Conservation (phyloP, 2,888 invertebrate species). For the Miltochrista miniata region DNA sequence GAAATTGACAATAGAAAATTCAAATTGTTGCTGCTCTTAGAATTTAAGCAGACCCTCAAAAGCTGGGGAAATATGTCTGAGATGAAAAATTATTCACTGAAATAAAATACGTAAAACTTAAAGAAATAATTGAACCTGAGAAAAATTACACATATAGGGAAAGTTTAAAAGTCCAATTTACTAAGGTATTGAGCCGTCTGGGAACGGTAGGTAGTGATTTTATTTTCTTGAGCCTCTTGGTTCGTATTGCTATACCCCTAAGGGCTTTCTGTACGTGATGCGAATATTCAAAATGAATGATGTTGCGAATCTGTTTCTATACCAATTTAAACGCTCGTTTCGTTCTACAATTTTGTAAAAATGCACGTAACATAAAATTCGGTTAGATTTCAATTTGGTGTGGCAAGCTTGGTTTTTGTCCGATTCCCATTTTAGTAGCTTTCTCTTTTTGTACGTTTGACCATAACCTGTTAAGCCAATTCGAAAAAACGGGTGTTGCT, state of each 20-base stretch:
- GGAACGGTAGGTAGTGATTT: slow-evolving; percentile 74
- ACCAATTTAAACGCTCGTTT: slow-evolving; percentile 64
- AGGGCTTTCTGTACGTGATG: slow-evolving; percentile 74
- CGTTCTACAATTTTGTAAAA: slow-evolving; percentile 52
- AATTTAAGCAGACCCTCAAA: no score
- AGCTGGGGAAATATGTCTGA: no score
- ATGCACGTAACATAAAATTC: slow-evolving; percentile 41
- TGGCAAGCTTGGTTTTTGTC: slow-evolving; percentile 42
- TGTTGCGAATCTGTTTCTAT: slow-evolving; percentile 72
- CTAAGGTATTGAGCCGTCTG: slow-evolving; percentile 68
- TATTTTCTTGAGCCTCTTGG: slow-evolving; percentile 63
- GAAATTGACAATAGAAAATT: no score
- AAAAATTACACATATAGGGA: no score
- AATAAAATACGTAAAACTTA: no score
- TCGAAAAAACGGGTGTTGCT: no score
- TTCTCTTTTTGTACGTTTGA: no score
- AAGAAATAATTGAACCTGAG: no score
- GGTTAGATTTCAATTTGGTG: slow-evolving; percentile 63
- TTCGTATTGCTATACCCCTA: slow-evolving; percentile 69
- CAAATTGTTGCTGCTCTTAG: no score
- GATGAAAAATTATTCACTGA: no score
- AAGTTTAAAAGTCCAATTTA: slow-evolving; percentile 67
- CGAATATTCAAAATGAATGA: slow-evolving; percentile 78
- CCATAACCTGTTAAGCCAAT: no score
- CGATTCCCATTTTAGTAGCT: not conserved